These are phyloP conservation scores for Perdita meconis DNA, from an alignment of 2,888 invertebrate genomes.

Conservation along the genomic window DNA sequence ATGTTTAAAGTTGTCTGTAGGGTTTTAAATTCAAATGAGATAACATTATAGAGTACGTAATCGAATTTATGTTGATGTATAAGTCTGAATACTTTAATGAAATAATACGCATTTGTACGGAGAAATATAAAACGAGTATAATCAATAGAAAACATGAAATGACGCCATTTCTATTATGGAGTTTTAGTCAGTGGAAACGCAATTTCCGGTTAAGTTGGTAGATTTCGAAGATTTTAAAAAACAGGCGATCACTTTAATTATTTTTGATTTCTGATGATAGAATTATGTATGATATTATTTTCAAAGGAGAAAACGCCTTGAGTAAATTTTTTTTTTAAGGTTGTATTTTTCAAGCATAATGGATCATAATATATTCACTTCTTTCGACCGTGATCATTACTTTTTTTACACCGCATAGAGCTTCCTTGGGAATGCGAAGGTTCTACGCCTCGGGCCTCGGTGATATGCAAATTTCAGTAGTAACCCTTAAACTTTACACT, in stretches of 20 bases:
- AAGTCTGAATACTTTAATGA: too few relatives aligned
- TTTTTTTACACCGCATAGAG: slow-evolving; percentile 4
- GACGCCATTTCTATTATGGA: neutral
- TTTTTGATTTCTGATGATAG: too few relatives aligned
- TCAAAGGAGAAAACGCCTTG: too few relatives aligned
- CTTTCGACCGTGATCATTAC: neutral
- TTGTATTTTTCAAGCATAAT: too few relatives aligned
- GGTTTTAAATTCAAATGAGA: too few relatives aligned
- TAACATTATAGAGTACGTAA: too few relatives aligned
- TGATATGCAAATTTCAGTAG: slow-evolving; percentile 73
- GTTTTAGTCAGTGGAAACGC: neutral
- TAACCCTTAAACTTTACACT: slow-evolving; percentile 75
- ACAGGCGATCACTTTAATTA: too few relatives aligned
- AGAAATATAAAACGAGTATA: neutral
- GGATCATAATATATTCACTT: neutral
- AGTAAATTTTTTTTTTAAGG: too few relatives aligned
- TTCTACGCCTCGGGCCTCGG: slow-evolving; percentile 43
- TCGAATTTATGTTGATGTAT: neutral
- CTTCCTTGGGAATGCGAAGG: slow-evolving; percentile 33
- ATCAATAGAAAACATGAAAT: slow-evolving; percentile 11
- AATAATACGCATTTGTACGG: too few relatives aligned
- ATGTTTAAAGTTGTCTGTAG: too few relatives aligned
- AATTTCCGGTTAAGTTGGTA: slow-evolving; percentile 19
- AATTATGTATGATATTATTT: too few relatives aligned
- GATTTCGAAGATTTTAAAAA: slow-evolving; percentile 27